phyloP scores from a whole-genome alignment of 2,888 invertebrate genomes.

The Iselma pallidipennis region DNA sequence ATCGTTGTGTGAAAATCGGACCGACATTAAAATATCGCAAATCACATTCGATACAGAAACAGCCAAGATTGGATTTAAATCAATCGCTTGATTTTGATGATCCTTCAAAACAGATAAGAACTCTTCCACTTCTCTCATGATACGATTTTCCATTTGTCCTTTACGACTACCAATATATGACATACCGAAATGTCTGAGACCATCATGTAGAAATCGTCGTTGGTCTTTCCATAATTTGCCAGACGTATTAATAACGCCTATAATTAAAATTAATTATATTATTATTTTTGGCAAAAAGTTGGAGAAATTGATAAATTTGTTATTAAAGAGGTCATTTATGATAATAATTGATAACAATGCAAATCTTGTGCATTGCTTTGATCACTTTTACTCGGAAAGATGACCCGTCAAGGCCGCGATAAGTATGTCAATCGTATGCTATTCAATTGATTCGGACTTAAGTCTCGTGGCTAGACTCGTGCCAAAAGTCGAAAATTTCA shows the following conservation, averaged over 20 bases:
- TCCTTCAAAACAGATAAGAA: conserved; percentile 69
- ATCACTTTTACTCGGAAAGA: conserved; percentile 47
- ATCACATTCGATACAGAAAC: conserved; percentile 89
- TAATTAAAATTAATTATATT: conserved; percentile 27
- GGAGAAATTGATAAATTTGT: background rate
- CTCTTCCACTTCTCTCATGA: conserved; percentile 80
- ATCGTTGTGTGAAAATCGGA: conserved; percentile 80
- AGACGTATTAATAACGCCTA: conserved; percentile 88
- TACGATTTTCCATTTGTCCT: conserved; percentile 80
- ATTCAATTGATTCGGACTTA: conserved; percentile 32
- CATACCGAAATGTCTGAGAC: conserved; percentile 85
- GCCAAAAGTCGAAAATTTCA: conserved; percentile 11
- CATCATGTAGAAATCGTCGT: conserved; percentile 83
- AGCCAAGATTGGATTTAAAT: conserved; percentile 75
- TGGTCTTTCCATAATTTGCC: conserved; percentile 91
- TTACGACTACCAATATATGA: conserved; percentile 81
- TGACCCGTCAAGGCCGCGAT: conserved; percentile 51
- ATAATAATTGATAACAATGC: conserved; percentile 21
- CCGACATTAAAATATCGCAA: conserved; percentile 88
- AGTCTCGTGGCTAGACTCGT: conserved; percentile 4
- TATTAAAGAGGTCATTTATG: background rate
- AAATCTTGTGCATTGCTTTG: conserved; percentile 1
- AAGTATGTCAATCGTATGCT: conserved; percentile 50
- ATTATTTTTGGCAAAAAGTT: background rate
- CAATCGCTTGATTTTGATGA: conserved; percentile 69